phyloP scores from a whole-genome alignment of 2,113 vertebrate species.

The Cynocephalus volans region DNA sequence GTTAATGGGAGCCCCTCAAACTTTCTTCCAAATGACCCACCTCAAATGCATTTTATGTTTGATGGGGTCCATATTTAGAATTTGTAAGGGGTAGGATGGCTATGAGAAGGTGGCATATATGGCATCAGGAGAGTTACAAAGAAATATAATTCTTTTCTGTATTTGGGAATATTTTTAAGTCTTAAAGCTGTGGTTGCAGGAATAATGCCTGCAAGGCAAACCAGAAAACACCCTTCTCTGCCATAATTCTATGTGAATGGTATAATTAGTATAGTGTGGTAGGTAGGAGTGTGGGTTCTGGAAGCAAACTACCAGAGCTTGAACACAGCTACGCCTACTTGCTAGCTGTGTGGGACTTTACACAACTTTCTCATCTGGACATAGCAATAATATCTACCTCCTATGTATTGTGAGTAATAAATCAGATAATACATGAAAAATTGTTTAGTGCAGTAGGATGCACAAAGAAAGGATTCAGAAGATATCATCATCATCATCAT shows the following conservation, averaged over 20 bases:
- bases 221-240: not conserved
- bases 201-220: not conserved
- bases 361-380: not conserved
- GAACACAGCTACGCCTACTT: not conserved
- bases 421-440: not conserved
- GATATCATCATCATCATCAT: not conserved
- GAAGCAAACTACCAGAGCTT: not conserved
- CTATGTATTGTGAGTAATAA: not conserved
- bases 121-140: not conserved
- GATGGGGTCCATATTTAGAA: not conserved
- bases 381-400: not conserved
- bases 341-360: not conserved
- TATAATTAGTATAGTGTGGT: not conserved
- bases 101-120: not conserved
- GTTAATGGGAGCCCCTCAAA: not conserved
- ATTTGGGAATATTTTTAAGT: not conserved
- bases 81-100: not conserved
- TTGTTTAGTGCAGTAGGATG: not conserved
- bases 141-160: not conserved
- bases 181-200: slow-evolving; percentile 4
- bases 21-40: not conserved
- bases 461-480: not conserved
- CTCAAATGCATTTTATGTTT: not conserved
- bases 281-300: not conserved
- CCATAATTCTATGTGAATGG: not conserved